A percentile compares a stretch with the other conserved stretches of the same genome.
phyloP scores from a whole-genome alignment of 2,113 vertebrate species.

The Andinoacara biseriatus region DNA sequence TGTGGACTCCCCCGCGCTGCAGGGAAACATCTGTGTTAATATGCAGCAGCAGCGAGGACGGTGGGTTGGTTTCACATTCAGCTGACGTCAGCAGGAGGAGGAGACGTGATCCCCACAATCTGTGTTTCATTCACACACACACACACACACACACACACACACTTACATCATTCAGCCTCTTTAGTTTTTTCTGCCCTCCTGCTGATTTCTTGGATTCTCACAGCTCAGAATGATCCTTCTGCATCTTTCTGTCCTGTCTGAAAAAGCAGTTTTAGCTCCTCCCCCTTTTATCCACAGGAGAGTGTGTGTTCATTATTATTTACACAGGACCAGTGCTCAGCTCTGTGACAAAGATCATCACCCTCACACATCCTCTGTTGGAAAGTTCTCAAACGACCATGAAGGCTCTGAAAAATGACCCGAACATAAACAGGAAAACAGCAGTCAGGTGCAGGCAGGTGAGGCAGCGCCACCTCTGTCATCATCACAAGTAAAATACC shows the following conservation, averaged over 20 bases:
- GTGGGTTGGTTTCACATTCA: constrained; percentile 36
- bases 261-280: background rate
- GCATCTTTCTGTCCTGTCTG: background rate
- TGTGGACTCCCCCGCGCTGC: background rate
- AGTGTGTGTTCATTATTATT: accelerated
- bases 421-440: no score
- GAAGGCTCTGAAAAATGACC: background rate
- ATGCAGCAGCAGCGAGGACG: constrained; percentile 25
- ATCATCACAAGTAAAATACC: no score
- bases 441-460: no score
- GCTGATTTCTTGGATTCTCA: background rate
- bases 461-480: no score
- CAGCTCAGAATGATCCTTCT: background rate
- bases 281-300: background rate
- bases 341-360: background rate
- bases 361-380: no score
- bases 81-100: constrained; percentile 60
- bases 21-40: constrained; percentile 57
- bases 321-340: background rate
- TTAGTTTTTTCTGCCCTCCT: background rate
- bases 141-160: background rate
- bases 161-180: background rate
- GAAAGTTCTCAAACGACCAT: no score
- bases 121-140: background rate
- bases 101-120: constrained; percentile 7